Base-by-base conservation (phyloP, 92 coral and sea anemone genomes). In the Virgularia gustaviana region DNA sequence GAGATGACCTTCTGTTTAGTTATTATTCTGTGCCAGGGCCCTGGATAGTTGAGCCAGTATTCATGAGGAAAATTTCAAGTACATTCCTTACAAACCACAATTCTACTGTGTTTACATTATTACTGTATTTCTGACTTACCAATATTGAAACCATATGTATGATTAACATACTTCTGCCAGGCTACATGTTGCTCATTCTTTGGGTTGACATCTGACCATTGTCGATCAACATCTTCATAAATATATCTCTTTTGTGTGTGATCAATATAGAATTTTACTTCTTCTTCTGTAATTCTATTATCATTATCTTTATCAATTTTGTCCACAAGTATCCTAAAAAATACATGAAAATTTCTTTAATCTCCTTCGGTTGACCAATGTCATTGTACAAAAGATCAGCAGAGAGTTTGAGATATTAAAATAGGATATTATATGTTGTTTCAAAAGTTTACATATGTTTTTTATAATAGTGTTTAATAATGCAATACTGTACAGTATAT, bases 171-270 rank as follows among this genome's bases (percentile, higher is more conserved):
- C 61, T 86, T 79, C 52, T 87, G 91, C 97, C 97, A 91, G 13
- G 82, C 58, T 20, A 91, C 78, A 9, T 88, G 81, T 1, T 65
- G 79, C 0, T 73, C 78, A 0, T 59, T 63, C 39, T 92, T 92
- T 32, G 79, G 62, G 30, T 64, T 71, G 63, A 79, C 70, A 11
- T 85, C 87, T 2, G 78, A 75, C 98, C 98, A 92, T 65, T 92
- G 98, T 9, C 98, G 79, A 31, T 92, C 98, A 36, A 92, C 98
- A 67, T 92, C 98, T 80, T 92, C 98, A 16, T 89, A 92, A 16
- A 92, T 80, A 53, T 92, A 92, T 71, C 96, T 79, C 57, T 92
- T 92, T 10, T 95, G 82, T 16, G 98, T 71, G 27, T 75, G 81
- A 59, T 81, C 86, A 27, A 92, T 92, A 90, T 90, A 92, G 38